A percentile compares a stretch with the other conserved stretches of the same genome.
These are phyloP conservation scores for Mycteria americana DNA, from an alignment of 2,797 vertebrate species.

Conservation along the genomic window DNA sequence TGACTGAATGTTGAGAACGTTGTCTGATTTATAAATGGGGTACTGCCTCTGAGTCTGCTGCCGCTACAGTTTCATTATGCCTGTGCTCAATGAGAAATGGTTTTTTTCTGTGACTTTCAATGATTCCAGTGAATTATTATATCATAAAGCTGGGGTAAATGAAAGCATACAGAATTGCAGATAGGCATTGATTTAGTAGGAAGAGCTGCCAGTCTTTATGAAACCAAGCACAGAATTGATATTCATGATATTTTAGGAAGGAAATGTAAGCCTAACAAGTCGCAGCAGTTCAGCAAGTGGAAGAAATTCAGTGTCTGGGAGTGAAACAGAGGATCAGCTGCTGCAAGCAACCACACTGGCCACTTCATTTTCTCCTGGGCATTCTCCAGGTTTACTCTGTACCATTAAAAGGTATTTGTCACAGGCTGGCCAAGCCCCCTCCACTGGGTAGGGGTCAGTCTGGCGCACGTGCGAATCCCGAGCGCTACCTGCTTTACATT, in stretches of 20 bases:
- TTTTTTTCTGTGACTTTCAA: neutral
- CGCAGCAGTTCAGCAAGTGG: constrained; percentile 2
- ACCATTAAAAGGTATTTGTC: constrained; percentile 60
- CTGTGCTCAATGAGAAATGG: neutral
- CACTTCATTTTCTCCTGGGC: neutral
- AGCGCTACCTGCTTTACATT: neutral
- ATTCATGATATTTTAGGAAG: constrained; percentile 59
- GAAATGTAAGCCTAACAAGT: constrained; percentile 15
- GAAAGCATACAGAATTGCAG: neutral
- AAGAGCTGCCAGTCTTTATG: neutral
- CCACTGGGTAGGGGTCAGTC: neutral
- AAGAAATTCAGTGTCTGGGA: constrained; percentile 28
- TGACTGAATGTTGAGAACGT: neutral
- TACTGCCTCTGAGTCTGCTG: neutral
- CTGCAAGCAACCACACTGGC: neutral
- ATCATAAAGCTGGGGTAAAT: neutral
- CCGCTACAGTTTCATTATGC: neutral
- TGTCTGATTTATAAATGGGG: neutral
- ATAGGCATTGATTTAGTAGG: constrained; percentile 1
- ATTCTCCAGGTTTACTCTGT: neutral
- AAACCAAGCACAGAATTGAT: neutral
- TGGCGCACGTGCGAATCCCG: rapidly evolving
- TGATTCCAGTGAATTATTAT: constrained; percentile 18
- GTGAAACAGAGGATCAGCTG: neutral
- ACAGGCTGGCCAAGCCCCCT: neutral